Evolutionary conservation across 2,888 invertebrate genomes (phyloP).

Genomic region (Dysmachus trigonus): DNA sequence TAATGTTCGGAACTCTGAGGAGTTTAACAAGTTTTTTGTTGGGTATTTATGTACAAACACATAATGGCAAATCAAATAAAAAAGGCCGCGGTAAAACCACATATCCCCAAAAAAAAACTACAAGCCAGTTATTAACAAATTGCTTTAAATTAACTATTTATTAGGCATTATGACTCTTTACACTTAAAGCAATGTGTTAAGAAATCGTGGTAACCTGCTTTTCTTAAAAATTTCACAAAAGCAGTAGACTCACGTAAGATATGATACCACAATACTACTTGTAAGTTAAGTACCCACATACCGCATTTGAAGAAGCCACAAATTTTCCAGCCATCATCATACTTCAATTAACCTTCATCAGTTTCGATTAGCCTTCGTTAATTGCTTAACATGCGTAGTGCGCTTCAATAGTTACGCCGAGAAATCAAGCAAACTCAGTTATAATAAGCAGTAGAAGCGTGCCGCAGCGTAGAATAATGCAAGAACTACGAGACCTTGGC

Average conservation of each 20-base stretch:
- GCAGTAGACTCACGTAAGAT: neutral
- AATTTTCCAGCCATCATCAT: neutral
- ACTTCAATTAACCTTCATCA: neutral
- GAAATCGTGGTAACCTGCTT: neutral
- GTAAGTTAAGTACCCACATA: neutral
- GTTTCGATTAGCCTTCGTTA: conserved; percentile 8
- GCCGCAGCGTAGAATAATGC: neutral
- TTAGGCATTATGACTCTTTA: too few species aligned
- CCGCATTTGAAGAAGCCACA: neutral
- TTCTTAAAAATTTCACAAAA: neutral
- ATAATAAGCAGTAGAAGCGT: neutral
- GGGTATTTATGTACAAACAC: too few species aligned
- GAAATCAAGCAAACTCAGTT: neutral
- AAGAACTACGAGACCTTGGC: neutral
- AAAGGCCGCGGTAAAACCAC: too few species aligned
- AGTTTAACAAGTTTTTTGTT: too few species aligned
- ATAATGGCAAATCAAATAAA: too few species aligned
- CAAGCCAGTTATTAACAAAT: neutral
- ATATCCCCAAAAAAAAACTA: too few species aligned
- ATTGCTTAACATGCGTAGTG: conserved; percentile 20
- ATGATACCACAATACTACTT: neutral
- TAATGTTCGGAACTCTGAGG: too few species aligned
- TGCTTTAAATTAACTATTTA: neutral
- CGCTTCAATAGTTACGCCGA: neutral
- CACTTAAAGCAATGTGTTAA: too few species aligned